Evolutionary conservation across 2,113 vertebrate genomes (phyloP).

Genomic region (Numenius arquata): DNA sequence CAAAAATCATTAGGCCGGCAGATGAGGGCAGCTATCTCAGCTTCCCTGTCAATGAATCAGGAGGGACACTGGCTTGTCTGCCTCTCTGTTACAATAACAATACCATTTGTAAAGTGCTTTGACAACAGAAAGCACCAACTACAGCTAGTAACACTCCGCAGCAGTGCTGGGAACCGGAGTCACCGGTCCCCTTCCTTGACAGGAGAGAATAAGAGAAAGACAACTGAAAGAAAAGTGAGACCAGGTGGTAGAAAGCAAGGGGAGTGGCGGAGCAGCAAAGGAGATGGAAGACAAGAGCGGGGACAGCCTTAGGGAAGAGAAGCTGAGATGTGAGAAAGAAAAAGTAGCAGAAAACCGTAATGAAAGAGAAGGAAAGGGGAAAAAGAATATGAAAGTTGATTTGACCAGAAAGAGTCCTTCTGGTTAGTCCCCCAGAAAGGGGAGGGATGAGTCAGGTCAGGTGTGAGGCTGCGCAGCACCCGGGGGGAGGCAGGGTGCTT

Average conservation of each 20-base stretch:
- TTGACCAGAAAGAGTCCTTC: neutral
- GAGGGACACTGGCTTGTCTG: neutral
- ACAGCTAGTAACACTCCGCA: neutral
- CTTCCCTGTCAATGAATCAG: neutral
- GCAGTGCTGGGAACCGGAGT: too few relatives aligned
- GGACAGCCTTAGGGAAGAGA: neutral
- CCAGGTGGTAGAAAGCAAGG: neutral
- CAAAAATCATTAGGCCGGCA: neutral
- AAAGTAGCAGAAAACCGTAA: neutral
- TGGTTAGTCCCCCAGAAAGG: neutral
- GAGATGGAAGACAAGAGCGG: neutral
- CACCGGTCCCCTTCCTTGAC: rapidly evolving
- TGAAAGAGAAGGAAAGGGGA: neutral
- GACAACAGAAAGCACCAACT: neutral
- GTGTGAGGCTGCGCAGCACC: neutral
- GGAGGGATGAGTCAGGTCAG: neutral
- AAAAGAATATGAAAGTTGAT: neutral
- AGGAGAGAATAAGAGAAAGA: neutral
- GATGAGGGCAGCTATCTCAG: neutral
- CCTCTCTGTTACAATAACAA: neutral
- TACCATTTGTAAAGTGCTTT: neutral
- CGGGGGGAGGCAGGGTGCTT: neutral
- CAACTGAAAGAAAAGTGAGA: neutral
- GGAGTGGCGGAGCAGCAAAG: neutral
- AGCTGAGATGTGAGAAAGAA: neutral